Conservation (phyloP, 2,888 invertebrate species). For the Dascillus cervinus region DNA sequence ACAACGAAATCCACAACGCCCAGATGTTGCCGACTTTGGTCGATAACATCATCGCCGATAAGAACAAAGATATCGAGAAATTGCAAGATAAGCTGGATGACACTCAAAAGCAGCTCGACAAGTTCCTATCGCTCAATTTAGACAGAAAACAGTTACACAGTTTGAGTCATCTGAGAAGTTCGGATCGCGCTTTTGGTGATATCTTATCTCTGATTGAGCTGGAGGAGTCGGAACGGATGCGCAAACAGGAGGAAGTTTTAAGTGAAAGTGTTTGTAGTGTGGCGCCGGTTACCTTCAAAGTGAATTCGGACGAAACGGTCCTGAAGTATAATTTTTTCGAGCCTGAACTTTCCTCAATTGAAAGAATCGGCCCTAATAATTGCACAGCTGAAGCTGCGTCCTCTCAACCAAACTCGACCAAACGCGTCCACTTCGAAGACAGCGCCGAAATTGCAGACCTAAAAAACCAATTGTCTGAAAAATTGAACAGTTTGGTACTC, state of each 20-base stretch:
- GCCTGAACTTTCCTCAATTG: slow-evolving; percentile 35
- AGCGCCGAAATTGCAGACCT: slow-evolving; percentile 53
- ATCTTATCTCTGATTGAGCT: slow-evolving; percentile 66
- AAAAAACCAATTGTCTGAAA: slow-evolving; percentile 52
- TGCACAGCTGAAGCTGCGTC: slow-evolving; percentile 15
- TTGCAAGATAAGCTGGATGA: slow-evolving; percentile 50
- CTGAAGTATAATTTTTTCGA: slow-evolving; percentile 30
- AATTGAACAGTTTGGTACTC: slow-evolving; percentile 45
- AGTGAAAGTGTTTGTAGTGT: slow-evolving; percentile 18
- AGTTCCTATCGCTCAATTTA: slow-evolving; percentile 50
- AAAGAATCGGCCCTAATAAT: slow-evolving; percentile 21
- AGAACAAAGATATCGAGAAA: slow-evolving; percentile 61
- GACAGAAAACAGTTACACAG: slow-evolving; percentile 49
- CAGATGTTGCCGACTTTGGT: slow-evolving; percentile 48
- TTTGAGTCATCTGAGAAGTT: slow-evolving; percentile 47
- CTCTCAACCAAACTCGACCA: slow-evolving; percentile 34
- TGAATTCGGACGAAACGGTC: slow-evolving; percentile 45
- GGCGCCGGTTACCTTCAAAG: slow-evolving; percentile 33
- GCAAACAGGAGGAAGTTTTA: slow-evolving; percentile 22
- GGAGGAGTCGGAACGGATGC: slow-evolving; percentile 55
- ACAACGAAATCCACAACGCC: slow-evolving; percentile 40
- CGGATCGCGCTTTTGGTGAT: slow-evolving; percentile 63
- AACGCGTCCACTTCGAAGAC: slow-evolving; percentile 47
- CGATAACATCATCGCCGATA: slow-evolving; percentile 57
- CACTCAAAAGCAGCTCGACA: slow-evolving; percentile 47